A percentile compares a stretch with the other conserved stretches of the same genome.
phyloP scores from a whole-genome alignment of 2,888 invertebrate species.

The Phengaris arion region DNA sequence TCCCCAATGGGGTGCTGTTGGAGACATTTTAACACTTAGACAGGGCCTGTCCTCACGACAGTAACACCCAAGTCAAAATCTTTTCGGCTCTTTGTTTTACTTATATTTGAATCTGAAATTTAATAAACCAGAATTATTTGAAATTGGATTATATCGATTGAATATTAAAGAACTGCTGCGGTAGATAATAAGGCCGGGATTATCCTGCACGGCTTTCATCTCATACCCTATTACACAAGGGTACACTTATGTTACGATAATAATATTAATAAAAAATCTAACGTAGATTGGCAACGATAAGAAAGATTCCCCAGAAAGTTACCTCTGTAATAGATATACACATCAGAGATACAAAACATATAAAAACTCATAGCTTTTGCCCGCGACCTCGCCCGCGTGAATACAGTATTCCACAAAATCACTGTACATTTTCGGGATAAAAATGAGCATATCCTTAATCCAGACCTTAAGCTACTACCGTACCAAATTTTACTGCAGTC shows the following conservation, averaged over 20 bases:
- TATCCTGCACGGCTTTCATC: not conserved
- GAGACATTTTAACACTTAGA: not conserved
- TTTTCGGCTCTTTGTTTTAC: conserved; percentile 2
- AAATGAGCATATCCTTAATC: no score
- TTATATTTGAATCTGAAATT: conserved; percentile 7
- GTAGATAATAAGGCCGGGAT: conserved; percentile 8
- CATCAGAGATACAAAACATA: not conserved
- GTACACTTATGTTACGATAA: not conserved
- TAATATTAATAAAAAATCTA: not conserved
- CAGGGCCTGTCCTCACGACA: not conserved
- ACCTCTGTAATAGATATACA: not conserved
- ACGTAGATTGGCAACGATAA: not conserved
- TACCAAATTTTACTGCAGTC: no score
- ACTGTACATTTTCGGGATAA: not conserved
- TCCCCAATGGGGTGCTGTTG: not conserved
- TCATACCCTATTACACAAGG: not conserved
- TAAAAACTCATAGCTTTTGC: not conserved
- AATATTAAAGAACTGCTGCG: conserved; percentile 1
- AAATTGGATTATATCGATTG: conserved; percentile 5
- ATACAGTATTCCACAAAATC: no score
- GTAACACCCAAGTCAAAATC: not conserved
- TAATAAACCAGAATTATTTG: conserved; percentile 10
- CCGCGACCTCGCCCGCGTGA: no score
- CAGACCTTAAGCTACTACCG: no score
- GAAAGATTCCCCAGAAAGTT: not conserved